Percentiles rank a stretch among this genome's conserved stretches.
Evolutionary conservation across 2,888 invertebrate species (phyloP).

Genomic region (Agriopis leucophaearia): DNA sequence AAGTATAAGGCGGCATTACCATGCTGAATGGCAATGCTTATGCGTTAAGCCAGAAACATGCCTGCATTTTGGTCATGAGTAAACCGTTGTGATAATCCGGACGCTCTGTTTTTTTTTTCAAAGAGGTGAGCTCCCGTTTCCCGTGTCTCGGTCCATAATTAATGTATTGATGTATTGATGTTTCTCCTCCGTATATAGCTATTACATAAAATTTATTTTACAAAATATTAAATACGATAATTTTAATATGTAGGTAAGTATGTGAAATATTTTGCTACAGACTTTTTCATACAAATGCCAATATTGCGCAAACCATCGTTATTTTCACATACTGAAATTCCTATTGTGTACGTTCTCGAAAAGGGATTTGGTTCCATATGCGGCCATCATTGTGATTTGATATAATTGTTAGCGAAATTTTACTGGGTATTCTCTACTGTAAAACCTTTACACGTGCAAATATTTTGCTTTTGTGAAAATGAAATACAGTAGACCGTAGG

Average conservation of each 20-base stretch:
- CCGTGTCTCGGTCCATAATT: no score
- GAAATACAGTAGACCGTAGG: constrained; percentile 30
- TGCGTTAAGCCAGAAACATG: no score
- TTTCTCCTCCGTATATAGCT: no score
- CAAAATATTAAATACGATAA: not conserved
- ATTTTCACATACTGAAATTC: constrained; percentile 19
- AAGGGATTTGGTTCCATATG: constrained; percentile 38
- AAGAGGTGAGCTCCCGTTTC: no score
- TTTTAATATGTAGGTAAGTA: not conserved
- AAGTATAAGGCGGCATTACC: no score
- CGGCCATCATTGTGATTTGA: constrained; percentile 44
- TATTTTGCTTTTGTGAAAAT: constrained; percentile 38
- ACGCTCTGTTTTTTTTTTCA: no score
- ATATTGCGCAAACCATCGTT: not conserved
- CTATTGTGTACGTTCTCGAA: constrained; percentile 30
- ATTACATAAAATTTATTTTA: not conserved
- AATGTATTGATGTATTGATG: no score
- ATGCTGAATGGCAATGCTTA: no score
- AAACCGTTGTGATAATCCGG: no score
- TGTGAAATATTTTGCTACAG: constrained; percentile 4
- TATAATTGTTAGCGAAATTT: constrained; percentile 42
- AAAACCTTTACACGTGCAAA: constrained; percentile 54
- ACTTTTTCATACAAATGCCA: not conserved
- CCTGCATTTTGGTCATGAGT: no score
- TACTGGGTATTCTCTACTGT: constrained; percentile 32